Evolutionary conservation across 2,113 vertebrate species (phyloP), one percentile per base, ranked within the genome.

Genomic region (Grammomys surdaster): DNA sequence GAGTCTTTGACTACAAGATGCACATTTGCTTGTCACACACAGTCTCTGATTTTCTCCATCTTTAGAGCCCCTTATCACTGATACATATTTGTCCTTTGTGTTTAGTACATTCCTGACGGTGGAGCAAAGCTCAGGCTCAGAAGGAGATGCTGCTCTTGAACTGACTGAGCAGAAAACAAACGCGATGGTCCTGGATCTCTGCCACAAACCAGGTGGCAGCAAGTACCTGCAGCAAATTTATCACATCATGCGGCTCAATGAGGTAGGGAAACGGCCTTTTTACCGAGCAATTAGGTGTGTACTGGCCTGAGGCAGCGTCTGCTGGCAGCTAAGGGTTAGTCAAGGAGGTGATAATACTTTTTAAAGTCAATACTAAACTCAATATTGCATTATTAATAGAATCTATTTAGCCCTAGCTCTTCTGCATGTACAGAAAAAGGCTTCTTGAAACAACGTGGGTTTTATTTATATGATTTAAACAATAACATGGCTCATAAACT

Each of bases 241-340:
- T 99, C 99, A 99, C 99, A 99, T 99, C 99, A 99, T 99, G 99
- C 99, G 97, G 99, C 99, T 99, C 99, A 99, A 99, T 99, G 99
- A 99, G 99, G 99, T 99, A 99, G 98, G 99, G 99, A 99, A 99
- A 99, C 97, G 97, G 99, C 98, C 98, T 98, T 99, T 99, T 99
- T 99, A 98, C 99, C 98, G 98, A 99, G 99, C 99, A 99, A 99
- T 99, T 99, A 99, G 99, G 98, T 99, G 99, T 99, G 99, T 99
- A 99, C 98, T 99, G 99, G 99, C 99, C 99, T 99, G 99, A 98
- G 99, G 99, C 99, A 98, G 99, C 98, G 98, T 99, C 99, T 99
- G 99, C 98, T 99, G 98, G 98, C 98, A 99, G 99, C 98, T 98
- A 98, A 98, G 98, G 98, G 98, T 98, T 98, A 98, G 98, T 98